Percentiles rank a stretch among this genome's conserved stretches.
Evolutionary conservation across 2,113 vertebrate genomes (phyloP).

Genomic region (Cathartes aura): DNA sequence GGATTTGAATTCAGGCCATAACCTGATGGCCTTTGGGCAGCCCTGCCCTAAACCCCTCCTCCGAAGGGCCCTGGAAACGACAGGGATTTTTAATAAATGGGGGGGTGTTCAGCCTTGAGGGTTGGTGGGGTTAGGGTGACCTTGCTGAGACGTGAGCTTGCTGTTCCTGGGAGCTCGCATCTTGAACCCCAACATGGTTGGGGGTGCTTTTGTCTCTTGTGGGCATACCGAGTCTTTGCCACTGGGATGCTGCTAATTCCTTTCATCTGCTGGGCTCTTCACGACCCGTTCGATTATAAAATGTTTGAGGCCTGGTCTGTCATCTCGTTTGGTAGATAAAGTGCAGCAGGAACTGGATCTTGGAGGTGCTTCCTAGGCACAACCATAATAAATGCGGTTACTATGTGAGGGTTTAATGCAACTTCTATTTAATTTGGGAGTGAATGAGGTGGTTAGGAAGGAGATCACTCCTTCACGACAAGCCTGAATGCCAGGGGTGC

Average conservation of each 20-base stretch:
- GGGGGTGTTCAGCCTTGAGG: background rate
- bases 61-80: background rate
- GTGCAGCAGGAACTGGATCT: background rate
- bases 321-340: background rate
- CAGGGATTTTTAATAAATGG: background rate
- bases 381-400: background rate
- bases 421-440: background rate
- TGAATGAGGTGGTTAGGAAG: background rate
- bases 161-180: background rate
- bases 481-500: background rate
- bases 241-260: background rate
- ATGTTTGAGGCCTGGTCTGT: background rate
- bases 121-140: background rate
- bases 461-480: background rate
- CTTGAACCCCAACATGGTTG: background rate
- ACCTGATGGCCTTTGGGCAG: background rate
- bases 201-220: background rate
- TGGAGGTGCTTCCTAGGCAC: background rate
- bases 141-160: background rate
- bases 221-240: background rate
- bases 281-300: fast-evolving
- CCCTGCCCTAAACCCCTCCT: background rate
- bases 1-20: background rate
- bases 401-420: background rate
- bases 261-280: background rate